Base-by-base conservation (phyloP, 30 jellyfish, hydroid and myxozoan species). In the Chrysaora quinquecirrha region DNA sequence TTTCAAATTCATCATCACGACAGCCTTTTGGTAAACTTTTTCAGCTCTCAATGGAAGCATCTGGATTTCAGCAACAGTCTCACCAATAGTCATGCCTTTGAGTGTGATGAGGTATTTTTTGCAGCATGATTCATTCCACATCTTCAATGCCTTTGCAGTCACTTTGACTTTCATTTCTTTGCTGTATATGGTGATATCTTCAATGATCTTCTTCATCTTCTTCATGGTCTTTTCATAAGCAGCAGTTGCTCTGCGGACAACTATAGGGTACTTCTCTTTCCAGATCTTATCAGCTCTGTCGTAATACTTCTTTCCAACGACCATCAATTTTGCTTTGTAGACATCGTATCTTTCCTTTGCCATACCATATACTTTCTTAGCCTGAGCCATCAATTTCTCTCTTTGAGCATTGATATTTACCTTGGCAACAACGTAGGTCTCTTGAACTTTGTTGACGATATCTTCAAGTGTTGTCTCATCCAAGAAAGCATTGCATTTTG, bases 1-100 rank as follows among this genome's bases (percentile, higher is more conserved):
- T 35, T 82, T 70, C 18, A 28, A 64, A 19, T 70, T 56, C 4
- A 82, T 82, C 27, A 49, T 35, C 32, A 38, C 49, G 20, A 49
- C 12, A 3, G 85, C 92, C 38, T 70, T 82, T 1, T 68, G 85
- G 47, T 82, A 82, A 62, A 82, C 54, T 33, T 24, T 75, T 29
- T 32, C 70, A 38, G 95, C 78, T 48, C 78, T 86, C 74, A 31
- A 54, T 47, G 98, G 98, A 78, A 92, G 49, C 78, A 30, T 82
- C 76, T 75, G 82, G 72, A 85, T 86, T 61, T 88, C 98, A 14
- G 84, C 95, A 49, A 92, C 89, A 28, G 98, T 92, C 47, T 92
- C 95, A n/a, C 89, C 81, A n/a, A 92, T 87, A 29, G 97, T 85
- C 98, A 92, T 92, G 49, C 87, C 89, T 67, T 85, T 82, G 67